phyloP scores from a whole-genome alignment of 2,888 invertebrate species.

The Asteroscopus sphinx region DNA sequence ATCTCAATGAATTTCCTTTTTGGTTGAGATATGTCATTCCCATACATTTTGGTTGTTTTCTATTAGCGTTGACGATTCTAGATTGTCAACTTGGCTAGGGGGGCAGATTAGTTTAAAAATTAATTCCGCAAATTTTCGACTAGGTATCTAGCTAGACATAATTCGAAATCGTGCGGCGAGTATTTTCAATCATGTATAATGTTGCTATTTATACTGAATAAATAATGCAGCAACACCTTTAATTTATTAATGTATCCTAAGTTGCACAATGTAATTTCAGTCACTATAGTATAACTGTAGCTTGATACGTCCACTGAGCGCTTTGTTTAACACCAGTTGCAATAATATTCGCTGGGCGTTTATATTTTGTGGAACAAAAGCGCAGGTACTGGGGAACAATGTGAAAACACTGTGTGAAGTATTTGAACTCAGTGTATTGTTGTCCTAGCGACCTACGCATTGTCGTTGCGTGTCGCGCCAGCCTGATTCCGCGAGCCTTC shows the following conservation, averaged over 20 bases:
- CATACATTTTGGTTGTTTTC: no score
- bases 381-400: slow-evolving; percentile 73
- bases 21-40: no score
- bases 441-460: slow-evolving; percentile 58
- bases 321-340: slow-evolving; percentile 54
- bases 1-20: no score
- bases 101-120: no score
- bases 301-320: slow-evolving; percentile 40
- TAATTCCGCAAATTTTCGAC: no score
- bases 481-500: slow-evolving; percentile 24
- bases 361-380: slow-evolving; percentile 74
- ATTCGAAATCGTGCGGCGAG: no score
- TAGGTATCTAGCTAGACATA: no score
- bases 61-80: no score
- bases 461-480: slow-evolving; percentile 37
- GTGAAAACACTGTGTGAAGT: slow-evolving; percentile 62
- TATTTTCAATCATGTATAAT: neutral
- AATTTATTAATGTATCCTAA: slow-evolving; percentile 4
- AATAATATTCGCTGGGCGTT: slow-evolving; percentile 50
- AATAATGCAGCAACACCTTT: slow-evolving; percentile 17
- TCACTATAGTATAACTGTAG: slow-evolving; percentile 40
- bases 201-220: slow-evolving; percentile 3
- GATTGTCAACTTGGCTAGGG: no score
- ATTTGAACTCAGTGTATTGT: slow-evolving; percentile 58
- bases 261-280: slow-evolving; percentile 37